These are phyloP conservation scores for Mus caroli DNA, from an alignment of 2,797 vertebrate genomes.

Conservation along the genomic window DNA sequence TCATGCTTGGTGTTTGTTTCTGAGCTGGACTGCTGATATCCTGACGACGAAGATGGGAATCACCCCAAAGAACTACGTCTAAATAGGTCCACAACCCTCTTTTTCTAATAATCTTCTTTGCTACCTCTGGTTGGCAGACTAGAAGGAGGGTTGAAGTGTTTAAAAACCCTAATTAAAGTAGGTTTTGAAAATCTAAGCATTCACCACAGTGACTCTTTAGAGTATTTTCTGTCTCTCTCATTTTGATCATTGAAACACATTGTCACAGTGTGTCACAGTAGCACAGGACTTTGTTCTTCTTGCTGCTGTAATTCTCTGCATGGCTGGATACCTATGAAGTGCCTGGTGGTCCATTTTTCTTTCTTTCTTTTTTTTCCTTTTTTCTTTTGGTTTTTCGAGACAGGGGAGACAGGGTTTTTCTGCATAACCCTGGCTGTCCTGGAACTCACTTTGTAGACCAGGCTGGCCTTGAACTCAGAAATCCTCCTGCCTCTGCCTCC, in stretches of 20 bases:
- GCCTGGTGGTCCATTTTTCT: background rate
- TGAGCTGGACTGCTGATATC: background rate
- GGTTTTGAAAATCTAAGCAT: background rate
- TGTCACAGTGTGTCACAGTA: background rate
- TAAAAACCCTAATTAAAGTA: background rate
- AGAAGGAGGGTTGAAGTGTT: background rate
- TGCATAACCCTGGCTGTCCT: no score
- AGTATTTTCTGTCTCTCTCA: background rate
- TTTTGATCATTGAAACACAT: background rate
- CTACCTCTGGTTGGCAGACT: background rate
- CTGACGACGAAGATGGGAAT: background rate
- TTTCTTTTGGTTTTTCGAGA: no score
- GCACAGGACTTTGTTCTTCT: background rate
- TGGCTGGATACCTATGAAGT: background rate
- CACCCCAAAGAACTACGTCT: background rate
- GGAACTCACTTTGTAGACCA: no score
- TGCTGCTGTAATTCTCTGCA: background rate
- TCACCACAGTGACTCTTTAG: background rate
- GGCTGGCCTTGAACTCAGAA: no score
- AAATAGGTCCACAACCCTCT: background rate
- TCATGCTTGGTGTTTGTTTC: background rate
- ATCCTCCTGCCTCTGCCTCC: no score
- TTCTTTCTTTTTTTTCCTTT: no score
- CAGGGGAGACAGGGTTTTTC: no score
- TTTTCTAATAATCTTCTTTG: background rate